These are phyloP conservation scores for Psephotus haematonotus DNA, from an alignment of 2,113 vertebrate genomes.

Conservation along the genomic window DNA sequence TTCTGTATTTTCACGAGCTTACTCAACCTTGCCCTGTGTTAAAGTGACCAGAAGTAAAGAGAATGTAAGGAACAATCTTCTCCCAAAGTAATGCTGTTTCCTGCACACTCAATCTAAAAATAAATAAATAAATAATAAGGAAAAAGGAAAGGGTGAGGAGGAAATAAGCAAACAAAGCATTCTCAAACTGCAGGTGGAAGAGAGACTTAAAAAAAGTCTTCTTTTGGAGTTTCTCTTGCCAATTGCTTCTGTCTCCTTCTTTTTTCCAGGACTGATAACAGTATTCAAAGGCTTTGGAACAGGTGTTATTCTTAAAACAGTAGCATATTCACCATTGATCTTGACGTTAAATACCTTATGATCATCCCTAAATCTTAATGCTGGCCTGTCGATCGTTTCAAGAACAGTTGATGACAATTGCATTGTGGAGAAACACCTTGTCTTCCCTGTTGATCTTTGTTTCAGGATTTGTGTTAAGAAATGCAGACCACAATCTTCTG, in stretches of 20 bases:
- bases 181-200: not conserved
- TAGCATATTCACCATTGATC: not conserved
- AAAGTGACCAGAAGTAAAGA: not conserved
- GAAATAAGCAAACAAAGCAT: not conserved
- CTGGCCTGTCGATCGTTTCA: not conserved
- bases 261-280: not conserved
- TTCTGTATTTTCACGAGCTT: not conserved
- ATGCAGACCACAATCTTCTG: not conserved
- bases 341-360: not conserved
- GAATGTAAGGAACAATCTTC: not conserved
- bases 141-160: not conserved
- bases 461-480: not conserved
- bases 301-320: conserved; percentile 36
- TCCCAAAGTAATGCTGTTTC: not conserved
- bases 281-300: conserved; percentile 14
- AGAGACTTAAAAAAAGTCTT: not conserved
- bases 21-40: not conserved
- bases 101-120: not conserved
- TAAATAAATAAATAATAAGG: not conserved
- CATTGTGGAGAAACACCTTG: not conserved
- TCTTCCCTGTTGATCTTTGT: not conserved
- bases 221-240: not conserved
- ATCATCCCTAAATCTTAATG: not conserved
- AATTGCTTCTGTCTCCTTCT: not conserved
- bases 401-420: not conserved